Evolutionary conservation across 2,888 invertebrate species (phyloP), one percentile per base, ranked within the genome.

Genomic region (Priapulus caudatus): DNA sequence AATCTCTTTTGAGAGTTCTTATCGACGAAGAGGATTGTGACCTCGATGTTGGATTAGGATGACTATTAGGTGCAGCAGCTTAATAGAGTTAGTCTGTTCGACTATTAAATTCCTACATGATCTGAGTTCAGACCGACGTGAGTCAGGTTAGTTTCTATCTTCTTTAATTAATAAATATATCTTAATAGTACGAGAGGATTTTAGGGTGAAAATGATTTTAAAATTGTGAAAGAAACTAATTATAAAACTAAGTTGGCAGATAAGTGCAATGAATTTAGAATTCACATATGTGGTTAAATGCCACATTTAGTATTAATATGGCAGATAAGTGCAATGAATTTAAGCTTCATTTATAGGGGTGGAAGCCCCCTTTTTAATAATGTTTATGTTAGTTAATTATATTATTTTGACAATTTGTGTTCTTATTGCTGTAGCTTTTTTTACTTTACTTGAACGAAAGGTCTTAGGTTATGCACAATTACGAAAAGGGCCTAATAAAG

Each of bases 11-110:
- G 73, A 79, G 77, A 83, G 83, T 76, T 77, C 81, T 68, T 72
- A 83, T 84, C 78, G 74, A 76, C 78, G 80, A 77, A 75, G 78
- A 71, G 78, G 81, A 75, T 84, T 83, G 81, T 80, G 81, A 84
- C 83, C 83, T 85, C 84, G 83, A 85, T 85, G 84, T 84, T 85
- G 84, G 81, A 84, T 83, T 83, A 83, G 81, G 77, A 68, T 77
- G 74, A 75, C 77, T 73, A 74, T 76, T 77, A 74, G 76, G 77
- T 77, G 81, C 67, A 83, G 79, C 72, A 74, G 76, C 77, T 80
- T 75, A 76, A 75, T 73, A 59, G n/a, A 53, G 58, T 57, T 51
- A 62, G 54, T 72, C 72, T 74, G 80, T 81, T 78, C 82, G 81
- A 82, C 81, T 77, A 78, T 82, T 82, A 78, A 81, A 80, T 78